Conservation (phyloP, 2,113 vertebrate species). For the Mormoops blainvillei region DNA sequence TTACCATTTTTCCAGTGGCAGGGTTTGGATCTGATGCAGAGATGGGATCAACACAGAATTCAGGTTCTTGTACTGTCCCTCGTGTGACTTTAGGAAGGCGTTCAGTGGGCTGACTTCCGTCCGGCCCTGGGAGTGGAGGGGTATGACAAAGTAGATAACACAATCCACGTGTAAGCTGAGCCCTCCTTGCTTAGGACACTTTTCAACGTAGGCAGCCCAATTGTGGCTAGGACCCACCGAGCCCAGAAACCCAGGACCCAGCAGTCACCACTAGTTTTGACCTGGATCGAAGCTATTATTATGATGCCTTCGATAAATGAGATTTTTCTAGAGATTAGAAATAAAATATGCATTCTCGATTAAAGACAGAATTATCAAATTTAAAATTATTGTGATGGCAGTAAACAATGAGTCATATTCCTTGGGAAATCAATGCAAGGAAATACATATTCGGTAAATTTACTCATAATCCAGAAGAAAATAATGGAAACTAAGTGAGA, state of each 20-base stretch:
- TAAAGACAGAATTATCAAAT: not conserved
- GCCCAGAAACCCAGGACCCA: not conserved
- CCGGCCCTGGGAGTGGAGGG: slow-evolving; percentile 85
- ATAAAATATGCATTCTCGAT: not conserved
- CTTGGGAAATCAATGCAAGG: not conserved
- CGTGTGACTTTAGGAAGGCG: slow-evolving; percentile 78
- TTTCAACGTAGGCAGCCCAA: not conserved
- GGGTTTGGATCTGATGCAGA: slow-evolving; percentile 87
- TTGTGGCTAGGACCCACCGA: not conserved
- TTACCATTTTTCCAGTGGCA: slow-evolving; percentile 81
- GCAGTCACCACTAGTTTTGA: rapidly evolving
- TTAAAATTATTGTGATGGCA: not conserved
- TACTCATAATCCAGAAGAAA: not conserved
- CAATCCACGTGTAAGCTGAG: slow-evolving; percentile 83
- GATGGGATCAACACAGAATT: slow-evolving; percentile 84
- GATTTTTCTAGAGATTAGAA: not conserved
- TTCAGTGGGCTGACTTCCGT: slow-evolving; percentile 88
- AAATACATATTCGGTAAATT: not conserved
- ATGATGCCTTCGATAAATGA: not conserved
- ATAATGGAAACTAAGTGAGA: not conserved
- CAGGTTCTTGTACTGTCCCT: slow-evolving; percentile 71
- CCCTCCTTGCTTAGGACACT: not conserved
- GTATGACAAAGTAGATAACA: slow-evolving; percentile 81
- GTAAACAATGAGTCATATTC: not conserved
- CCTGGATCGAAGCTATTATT: not conserved